Evolutionary conservation across 2,113 vertebrate species (phyloP).

Genomic region (Lipophrys pholis): DNA sequence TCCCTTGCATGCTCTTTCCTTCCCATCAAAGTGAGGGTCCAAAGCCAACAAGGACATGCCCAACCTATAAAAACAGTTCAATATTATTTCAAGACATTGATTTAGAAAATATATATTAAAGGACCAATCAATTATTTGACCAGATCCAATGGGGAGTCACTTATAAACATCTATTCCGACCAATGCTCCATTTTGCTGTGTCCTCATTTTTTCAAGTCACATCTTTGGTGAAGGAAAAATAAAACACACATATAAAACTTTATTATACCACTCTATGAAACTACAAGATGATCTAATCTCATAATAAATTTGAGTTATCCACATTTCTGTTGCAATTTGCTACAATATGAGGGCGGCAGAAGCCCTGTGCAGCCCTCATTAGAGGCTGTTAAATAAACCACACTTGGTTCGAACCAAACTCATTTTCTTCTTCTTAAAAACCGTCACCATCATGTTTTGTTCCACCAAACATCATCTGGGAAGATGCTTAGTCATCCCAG

Average conservation of each 20-base stretch:
- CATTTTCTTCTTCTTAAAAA: background rate
- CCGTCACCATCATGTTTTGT: too few relatives aligned
- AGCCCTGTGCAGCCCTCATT: background rate
- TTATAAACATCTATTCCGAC: conserved; percentile 29
- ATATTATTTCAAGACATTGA: conserved; percentile 71
- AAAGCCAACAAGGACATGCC: conserved; percentile 67
- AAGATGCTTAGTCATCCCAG: too few relatives aligned
- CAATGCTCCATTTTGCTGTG: conserved; percentile 12
- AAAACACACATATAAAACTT: too few relatives aligned
- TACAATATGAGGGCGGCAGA: background rate
- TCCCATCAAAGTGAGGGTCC: conserved; percentile 77
- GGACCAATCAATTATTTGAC: conserved; percentile 61
- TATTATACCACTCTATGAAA: too few relatives aligned
- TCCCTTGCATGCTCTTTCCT: conserved; percentile 66
- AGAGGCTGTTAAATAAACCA: conserved; percentile 12
- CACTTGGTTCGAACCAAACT: conserved; percentile 5
- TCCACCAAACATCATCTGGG: too few relatives aligned
- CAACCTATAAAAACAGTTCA: conserved; percentile 65
- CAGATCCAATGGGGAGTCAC: conserved; percentile 35
- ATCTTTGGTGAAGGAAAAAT: too few relatives aligned
- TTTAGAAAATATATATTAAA: conserved; percentile 65
- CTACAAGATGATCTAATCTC: background rate
- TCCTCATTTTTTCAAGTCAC: background rate
- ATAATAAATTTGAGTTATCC: background rate
- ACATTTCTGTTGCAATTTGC: background rate